A percentile compares a stretch with the other conserved stretches of the same genome.
phyloP scores from a whole-genome alignment of 2,888 invertebrate genomes.

The Diplazon laetatorius region DNA sequence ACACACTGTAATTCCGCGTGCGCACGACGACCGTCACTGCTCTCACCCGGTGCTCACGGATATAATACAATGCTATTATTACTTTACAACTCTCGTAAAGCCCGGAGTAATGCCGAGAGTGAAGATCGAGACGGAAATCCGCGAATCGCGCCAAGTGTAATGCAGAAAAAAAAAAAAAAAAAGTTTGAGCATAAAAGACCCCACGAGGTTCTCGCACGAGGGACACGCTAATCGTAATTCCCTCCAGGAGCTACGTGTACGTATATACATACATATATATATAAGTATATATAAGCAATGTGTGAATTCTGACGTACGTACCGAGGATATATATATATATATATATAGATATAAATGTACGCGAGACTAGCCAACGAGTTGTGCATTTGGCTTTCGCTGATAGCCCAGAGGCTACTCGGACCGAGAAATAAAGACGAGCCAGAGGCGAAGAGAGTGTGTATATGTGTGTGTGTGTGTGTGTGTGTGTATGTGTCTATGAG shows the following conservation, averaged over 20 bases:
- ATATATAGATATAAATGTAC: slow-evolving; percentile 31
- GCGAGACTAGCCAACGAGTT: slow-evolving; percentile 33
- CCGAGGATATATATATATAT: slow-evolving; percentile 29
- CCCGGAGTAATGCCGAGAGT: slow-evolving; percentile 43
- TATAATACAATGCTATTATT: slow-evolving; percentile 70
- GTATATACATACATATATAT: slow-evolving; percentile 55
- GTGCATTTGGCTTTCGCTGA: slow-evolving; percentile 28
- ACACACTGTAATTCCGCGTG: slow-evolving; percentile 51
- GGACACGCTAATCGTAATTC: slow-evolving; percentile 68
- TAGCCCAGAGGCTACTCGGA: neutral
- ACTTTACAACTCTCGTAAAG: slow-evolving; percentile 73
- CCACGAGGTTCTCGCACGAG: slow-evolving; percentile 26
- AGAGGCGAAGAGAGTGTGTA: slow-evolving; percentile 11
- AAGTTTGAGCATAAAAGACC: slow-evolving; percentile 30
- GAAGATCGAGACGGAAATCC: slow-evolving; percentile 26
- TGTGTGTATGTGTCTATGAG: too few relatives aligned
- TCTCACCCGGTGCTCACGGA: slow-evolving; percentile 49
- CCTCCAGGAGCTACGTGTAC: slow-evolving; percentile 61
- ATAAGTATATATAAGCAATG: too few relatives aligned
- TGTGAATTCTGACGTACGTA: slow-evolving; percentile 29
- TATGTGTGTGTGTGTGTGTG: too few relatives aligned
- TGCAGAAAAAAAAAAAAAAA: neutral
- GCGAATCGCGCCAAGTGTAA: slow-evolving; percentile 29
- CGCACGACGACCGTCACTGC: too few relatives aligned
- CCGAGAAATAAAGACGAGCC: slow-evolving; percentile 37